These are phyloP conservation scores for Nylanderia fulva DNA, from an alignment of 1,140 invertebrate genomes.

Conservation along the genomic window DNA sequence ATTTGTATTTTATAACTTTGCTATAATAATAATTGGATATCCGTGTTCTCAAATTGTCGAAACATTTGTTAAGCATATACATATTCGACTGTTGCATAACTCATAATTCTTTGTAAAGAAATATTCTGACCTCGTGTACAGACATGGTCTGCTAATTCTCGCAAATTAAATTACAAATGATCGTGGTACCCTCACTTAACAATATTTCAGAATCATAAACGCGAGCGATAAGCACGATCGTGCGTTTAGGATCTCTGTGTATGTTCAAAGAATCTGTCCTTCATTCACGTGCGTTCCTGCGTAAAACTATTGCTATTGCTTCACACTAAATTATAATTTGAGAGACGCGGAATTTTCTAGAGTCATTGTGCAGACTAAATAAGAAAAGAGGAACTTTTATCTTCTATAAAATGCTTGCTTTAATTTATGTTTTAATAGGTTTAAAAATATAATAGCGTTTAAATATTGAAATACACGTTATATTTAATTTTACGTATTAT, in stretches of 20 bases:
- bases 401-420: neutral
- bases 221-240: slow-evolving; percentile 26
- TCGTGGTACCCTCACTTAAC: slow-evolving; percentile 23
- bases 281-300: slow-evolving; percentile 57
- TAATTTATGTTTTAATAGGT: neutral
- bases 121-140: slow-evolving; percentile 27
- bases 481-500: neutral
- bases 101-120: slow-evolving; percentile 62
- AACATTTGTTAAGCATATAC: neutral
- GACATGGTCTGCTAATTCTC: slow-evolving; percentile 65
- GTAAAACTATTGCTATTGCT: slow-evolving; percentile 35
- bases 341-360: neutral
- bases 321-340: slow-evolving; percentile 29
- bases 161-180: slow-evolving; percentile 19
- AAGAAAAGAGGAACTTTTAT: neutral
- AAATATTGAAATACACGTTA: neutral
- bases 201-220: slow-evolving; percentile 58
- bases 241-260: slow-evolving; percentile 47
- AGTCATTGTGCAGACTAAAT: neutral
- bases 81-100: slow-evolving; percentile 44
- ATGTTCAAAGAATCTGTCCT: slow-evolving; percentile 57
- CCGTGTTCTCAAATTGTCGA: slow-evolving; percentile 31
- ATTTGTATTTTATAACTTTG: slow-evolving; percentile 18
- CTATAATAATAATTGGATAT: slow-evolving; percentile 39
- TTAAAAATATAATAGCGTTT: neutral